Evolutionary conservation across 2,888 invertebrate genomes (phyloP), one percentile per base, ranked within the genome.

Genomic region (Eretmocerus hayati): DNA sequence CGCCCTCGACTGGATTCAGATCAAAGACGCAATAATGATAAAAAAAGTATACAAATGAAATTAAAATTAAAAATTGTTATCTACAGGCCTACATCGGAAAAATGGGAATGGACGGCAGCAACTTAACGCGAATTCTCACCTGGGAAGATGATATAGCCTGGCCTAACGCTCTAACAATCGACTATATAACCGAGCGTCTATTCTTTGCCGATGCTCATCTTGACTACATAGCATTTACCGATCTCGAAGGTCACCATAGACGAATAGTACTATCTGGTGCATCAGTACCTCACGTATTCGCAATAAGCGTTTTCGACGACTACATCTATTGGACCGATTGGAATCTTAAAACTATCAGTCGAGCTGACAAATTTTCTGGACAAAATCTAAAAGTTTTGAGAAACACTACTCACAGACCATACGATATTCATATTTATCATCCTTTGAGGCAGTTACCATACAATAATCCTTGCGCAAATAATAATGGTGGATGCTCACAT

Each of bases 171-270:
- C 71, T 99, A 15, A 91, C 97, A 0, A 85, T 99, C 50, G 97
- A 99, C 66, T 96, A 92, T 70, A 91, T 95, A 67, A 91, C 95
- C 0, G 91, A 96, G 60, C 81, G 89, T 61, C 81, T 99, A 37
- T 97, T 91, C 74, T 99, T 91, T 88, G 97, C 96, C 0, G 99
- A 99, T 70, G 97, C 97, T 58, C 96, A 96, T 74, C 78, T 97
- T 58, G 95, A 99, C 69, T 96, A 96, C 66, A 94, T 99, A 42
- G 97, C 95, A 31, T 91, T 88, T 58, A 83, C 91, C 1, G 92
- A 96, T 72, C 77, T 97, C 55, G 92, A 96, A 72, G 97, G 97
- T 2, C 81, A 81, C 55, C 85, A 92, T 65, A 78, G 91, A 4
- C 88, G 90, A 64, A 81, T 86, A 45, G 90, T 87, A 0, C 65